Percentiles rank a stretch among this genome's conserved stretches.
Conservation (phyloP, 2,113 vertebrate species). For the Ophiodon elongatus region DNA sequence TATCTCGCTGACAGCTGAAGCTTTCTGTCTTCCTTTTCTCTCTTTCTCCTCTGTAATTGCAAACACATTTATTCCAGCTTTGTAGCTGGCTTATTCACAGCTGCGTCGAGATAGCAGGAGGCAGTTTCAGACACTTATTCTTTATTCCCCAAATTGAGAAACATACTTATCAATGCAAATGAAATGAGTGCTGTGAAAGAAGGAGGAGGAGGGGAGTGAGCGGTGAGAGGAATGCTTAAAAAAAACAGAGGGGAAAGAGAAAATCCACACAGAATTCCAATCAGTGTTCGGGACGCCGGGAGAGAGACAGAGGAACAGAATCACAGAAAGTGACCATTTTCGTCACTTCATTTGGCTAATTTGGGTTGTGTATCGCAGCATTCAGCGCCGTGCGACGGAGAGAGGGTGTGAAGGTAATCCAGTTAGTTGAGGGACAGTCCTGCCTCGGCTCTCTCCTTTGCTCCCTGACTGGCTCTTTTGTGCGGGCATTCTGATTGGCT, state of each 20-base stretch:
- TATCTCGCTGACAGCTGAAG: constrained; percentile 65
- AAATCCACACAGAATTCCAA: constrained; percentile 40
- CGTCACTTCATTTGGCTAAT: constrained; percentile 63
- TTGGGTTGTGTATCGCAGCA: constrained; percentile 46
- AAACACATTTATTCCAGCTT: constrained; percentile 71
- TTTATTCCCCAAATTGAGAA: constrained; percentile 76
- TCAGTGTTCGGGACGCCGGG: constrained; percentile 9
- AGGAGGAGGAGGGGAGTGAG: not conserved
- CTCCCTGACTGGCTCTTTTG: constrained; percentile 55
- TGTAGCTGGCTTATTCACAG: constrained; percentile 65
- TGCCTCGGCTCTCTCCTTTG: constrained; percentile 42
- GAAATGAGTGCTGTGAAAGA: constrained; percentile 56
- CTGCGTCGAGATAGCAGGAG: constrained; percentile 70
- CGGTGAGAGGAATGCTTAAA: not conserved
- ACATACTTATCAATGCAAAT: constrained; percentile 78
- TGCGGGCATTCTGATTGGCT: constrained; percentile 62
- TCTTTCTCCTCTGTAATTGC: constrained; percentile 65
- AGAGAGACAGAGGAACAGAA: constrained; percentile 17
- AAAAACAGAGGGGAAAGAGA: not conserved
- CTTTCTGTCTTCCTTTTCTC: constrained; percentile 45
- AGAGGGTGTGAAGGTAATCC: constrained; percentile 68
- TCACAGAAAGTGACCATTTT: constrained; percentile 33
- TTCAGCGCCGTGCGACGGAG: constrained; percentile 38
- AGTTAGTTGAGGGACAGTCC: constrained; percentile 67
- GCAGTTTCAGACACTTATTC: constrained; percentile 73